Conservation (phyloP, 1,140 invertebrate species). For the Homarus americanus region DNA sequence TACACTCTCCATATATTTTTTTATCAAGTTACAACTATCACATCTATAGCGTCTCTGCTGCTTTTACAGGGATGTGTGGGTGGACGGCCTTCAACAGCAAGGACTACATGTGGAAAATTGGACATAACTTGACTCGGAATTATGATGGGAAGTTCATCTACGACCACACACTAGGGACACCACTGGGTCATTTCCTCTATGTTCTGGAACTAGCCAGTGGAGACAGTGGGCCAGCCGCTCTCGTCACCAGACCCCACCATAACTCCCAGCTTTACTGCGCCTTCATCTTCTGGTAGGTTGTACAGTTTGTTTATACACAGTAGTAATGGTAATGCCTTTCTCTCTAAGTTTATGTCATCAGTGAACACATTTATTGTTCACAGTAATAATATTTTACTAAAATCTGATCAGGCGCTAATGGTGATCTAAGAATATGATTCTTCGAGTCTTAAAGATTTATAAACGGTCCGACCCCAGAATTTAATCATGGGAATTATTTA, state of each 20-base stretch:
- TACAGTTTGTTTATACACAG: not conserved
- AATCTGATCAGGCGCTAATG: no score
- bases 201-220: not conserved
- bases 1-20: no score
- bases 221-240: slow-evolving; percentile 10
- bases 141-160: not conserved
- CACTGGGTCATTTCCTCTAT: slow-evolving; percentile 33
- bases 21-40: not conserved
- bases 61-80: slow-evolving; percentile 35
- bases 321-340: no score
- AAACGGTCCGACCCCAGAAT: no score
- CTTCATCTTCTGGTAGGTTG: not conserved
- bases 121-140: not conserved
- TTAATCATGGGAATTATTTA: no score
- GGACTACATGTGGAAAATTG: slow-evolving; percentile 5
- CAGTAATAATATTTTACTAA: no score
- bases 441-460: no score
- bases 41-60: no score
- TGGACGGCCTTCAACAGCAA: slow-evolving; percentile 15
- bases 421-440: no score
- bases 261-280: not conserved
- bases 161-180: slow-evolving; percentile 39
- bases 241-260: not conserved
- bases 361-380: no score
- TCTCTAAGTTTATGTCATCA: no score